A percentile compares a stretch with the other conserved stretches of the same genome.
phyloP scores from a whole-genome alignment of 2,797 vertebrate genomes.

The Acomys russatus region DNA sequence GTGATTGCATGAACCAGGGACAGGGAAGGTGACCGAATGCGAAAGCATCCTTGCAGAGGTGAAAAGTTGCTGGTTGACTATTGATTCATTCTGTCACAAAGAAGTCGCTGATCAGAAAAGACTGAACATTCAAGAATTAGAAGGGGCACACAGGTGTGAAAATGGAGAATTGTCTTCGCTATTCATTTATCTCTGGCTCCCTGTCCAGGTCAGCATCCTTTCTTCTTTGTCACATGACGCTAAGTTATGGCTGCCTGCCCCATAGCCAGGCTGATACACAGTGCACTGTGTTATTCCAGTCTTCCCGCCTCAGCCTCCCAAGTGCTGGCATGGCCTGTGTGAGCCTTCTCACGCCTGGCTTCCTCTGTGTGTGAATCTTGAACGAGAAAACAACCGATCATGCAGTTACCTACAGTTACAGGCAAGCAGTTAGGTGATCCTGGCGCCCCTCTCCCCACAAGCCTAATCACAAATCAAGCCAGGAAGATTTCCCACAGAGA shows the following conservation, averaged over 20 bases:
- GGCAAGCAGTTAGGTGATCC: neutral
- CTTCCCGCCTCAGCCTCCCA: neutral
- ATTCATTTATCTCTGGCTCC: neutral
- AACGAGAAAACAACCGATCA: conserved; percentile 20
- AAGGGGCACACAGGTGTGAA: neutral
- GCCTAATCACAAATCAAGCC: conserved; percentile 36
- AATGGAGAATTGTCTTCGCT: neutral
- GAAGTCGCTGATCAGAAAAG: neutral
- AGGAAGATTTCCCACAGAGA: neutral
- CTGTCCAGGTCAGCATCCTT: neutral
- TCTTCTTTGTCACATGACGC: neutral
- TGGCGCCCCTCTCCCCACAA: neutral
- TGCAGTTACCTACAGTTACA: neutral
- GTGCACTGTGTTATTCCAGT: neutral
- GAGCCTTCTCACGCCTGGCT: neutral
- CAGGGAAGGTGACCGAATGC: neutral
- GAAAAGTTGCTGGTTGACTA: neutral
- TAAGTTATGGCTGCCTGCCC: neutral
- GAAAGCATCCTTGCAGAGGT: neutral
- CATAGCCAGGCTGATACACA: neutral
- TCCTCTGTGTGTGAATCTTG: conserved; percentile 10
- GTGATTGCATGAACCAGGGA: neutral
- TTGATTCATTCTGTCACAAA: neutral
- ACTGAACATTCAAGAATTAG: neutral
- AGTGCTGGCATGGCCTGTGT: neutral